Percentiles rank a stretch among this genome's conserved stretches.
Evolutionary conservation across 2,888 invertebrate species (phyloP).

Genomic region (Lapara coniferarum): DNA sequence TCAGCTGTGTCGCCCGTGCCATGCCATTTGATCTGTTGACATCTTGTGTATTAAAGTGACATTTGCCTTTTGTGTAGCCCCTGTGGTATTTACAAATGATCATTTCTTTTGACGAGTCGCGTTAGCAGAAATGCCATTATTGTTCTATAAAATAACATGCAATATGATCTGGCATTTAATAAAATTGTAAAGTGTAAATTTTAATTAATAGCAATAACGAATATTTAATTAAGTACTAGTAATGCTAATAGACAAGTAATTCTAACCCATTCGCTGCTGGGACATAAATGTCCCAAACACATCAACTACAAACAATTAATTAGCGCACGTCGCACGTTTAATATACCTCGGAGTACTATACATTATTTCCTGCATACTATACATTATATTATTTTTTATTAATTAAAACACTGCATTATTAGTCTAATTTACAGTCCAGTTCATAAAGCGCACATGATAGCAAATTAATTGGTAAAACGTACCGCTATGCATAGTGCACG

Average conservation of each 20-base stretch:
- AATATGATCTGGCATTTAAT: too few relatives aligned
- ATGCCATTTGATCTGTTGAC: constrained; percentile 35
- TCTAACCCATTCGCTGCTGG: neutral
- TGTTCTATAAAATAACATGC: neutral
- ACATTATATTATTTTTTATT: too few relatives aligned
- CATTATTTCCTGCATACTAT: constrained; percentile 1
- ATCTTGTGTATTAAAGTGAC: constrained; percentile 40
- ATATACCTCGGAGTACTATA: neutral
- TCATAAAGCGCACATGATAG: constrained; percentile 13
- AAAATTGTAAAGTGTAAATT: too few relatives aligned
- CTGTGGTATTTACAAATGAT: constrained; percentile 35
- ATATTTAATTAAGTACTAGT: too few relatives aligned
- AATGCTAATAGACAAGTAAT: too few relatives aligned
- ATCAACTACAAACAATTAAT: neutral
- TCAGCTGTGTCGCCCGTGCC: constrained; percentile 30
- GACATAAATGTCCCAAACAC: neutral
- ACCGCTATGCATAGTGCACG: constrained; percentile 29
- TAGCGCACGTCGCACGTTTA: neutral
- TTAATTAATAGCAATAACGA: too few relatives aligned
- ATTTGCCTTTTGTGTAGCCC: constrained; percentile 39
- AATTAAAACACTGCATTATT: constrained; percentile 1
- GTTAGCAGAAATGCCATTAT: neutral
- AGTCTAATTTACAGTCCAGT: constrained; percentile 6
- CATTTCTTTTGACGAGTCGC: constrained; percentile 26
- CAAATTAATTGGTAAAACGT: constrained; percentile 35